Percentiles rank a stretch among this genome's conserved stretches.
These are phyloP conservation scores for Crax fasciolata DNA, from an alignment of 2,797 vertebrate species.

Conservation along the genomic window DNA sequence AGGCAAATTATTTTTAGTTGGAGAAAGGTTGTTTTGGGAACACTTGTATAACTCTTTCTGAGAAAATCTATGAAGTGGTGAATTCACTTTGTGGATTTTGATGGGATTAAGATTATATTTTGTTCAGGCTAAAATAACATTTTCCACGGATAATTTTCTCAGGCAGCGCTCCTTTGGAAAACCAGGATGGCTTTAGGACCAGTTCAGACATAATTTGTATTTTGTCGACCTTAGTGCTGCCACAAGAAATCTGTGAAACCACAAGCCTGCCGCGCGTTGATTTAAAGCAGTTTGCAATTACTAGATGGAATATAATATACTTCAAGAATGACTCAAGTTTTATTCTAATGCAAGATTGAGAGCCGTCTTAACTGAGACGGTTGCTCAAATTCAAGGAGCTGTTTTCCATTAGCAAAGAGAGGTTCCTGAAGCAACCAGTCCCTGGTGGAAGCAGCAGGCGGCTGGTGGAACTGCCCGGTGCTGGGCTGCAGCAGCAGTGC, in stretches of 20 bases:
- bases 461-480: background rate
- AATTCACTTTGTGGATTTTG: constrained; percentile 2
- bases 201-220: background rate
- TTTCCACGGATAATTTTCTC: background rate
- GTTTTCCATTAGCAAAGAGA: background rate
- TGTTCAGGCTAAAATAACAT: background rate
- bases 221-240: background rate
- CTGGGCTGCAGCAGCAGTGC: background rate
- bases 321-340: background rate
- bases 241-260: background rate
- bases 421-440: background rate
- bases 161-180: background rate
- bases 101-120: constrained; percentile 14
- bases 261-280: background rate
- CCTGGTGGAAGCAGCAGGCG: background rate
- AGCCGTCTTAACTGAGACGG: background rate
- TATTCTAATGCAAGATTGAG: background rate
- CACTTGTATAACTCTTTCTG: background rate
- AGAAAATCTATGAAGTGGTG: background rate
- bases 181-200: background rate
- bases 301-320: background rate
- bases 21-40: background rate
- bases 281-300: background rate
- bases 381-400: background rate
- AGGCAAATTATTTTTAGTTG: background rate